Conservation (phyloP, 2,113 vertebrate species). For the Halcyon senegalensis region DNA sequence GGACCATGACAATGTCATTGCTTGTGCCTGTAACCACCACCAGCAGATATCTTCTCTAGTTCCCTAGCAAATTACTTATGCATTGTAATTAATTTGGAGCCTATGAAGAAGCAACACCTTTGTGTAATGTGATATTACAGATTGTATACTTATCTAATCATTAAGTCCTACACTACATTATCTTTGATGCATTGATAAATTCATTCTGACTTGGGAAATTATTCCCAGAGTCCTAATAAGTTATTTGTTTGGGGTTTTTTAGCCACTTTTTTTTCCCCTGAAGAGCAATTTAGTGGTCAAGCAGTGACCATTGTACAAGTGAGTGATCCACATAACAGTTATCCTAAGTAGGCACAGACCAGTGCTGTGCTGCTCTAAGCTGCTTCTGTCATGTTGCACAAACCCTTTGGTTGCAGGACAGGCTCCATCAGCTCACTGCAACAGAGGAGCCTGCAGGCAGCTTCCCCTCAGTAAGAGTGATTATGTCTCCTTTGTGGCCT, state of each 20-base stretch:
- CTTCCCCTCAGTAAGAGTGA: accelerated
- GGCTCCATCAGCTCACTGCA: background rate
- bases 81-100: background rate
- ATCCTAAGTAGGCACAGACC: background rate
- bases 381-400: background rate
- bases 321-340: background rate
- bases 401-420: background rate
- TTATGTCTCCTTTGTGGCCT: accelerated
- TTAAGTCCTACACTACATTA: background rate
- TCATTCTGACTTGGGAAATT: background rate
- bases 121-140: background rate
- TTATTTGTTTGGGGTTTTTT: background rate
- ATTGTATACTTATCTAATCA: background rate
- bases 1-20: background rate
- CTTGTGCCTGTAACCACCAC: background rate
- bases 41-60: background rate
- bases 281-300: background rate
- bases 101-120: background rate
- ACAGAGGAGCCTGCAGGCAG: background rate
- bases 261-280: background rate
- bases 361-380: background rate
- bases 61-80: background rate
- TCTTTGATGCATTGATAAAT: background rate
- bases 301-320: background rate
- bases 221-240: background rate